Base-by-base conservation (phyloP, 92 coral and sea anemone species). In the Porites divaricata region DNA sequence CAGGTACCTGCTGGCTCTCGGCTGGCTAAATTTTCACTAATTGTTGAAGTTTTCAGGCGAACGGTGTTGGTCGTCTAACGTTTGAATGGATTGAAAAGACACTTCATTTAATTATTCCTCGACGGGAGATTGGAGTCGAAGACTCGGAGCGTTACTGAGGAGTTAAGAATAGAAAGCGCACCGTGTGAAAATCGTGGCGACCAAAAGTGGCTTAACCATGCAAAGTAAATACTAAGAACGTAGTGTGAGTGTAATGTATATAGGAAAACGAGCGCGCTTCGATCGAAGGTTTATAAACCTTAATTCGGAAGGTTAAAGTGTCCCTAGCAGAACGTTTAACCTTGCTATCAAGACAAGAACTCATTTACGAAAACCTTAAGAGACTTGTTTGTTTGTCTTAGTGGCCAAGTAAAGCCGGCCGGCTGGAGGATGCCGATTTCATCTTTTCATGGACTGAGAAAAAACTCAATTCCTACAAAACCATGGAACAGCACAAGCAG, bases 351-450 rank as follows among this genome's bases (percentile, higher is more conserved):
- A 20, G 20, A 35, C 69, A 20, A 64, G 16, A 25, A 75, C 11
- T 48, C 22, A 28, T 19, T 16, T 15, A 54, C 22, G 2, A 14
- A 58, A 54, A 25, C 1, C 26, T 69, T 20, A 1, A 26, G 63
- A 25, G 63, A 22, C 17, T 22, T 54, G 58, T 64, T 51, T 41
- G 67, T 57, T 41, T 16, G 17, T 57, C 4, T 11, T 62, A 22
- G n/a, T 35, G 3, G 45, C 35, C 50, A 17, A 14, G n/a, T 35
- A 6, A 35, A 35, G 45, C 45, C 45, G 45, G 3, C 45, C 45
- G 45, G 45, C 45, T 35, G 45, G 67, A 89, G 76, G 77, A 94
- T 94, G 98, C 98, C 98, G 49, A 94, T 94, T 81, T 94, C 98
- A 49, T 94, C 98, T 23, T 88, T 87, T 77, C 88, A 92, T 75